These are phyloP conservation scores for Campoletis sonorensis DNA, from an alignment of 1,140 invertebrate species.

Conservation along the genomic window DNA sequence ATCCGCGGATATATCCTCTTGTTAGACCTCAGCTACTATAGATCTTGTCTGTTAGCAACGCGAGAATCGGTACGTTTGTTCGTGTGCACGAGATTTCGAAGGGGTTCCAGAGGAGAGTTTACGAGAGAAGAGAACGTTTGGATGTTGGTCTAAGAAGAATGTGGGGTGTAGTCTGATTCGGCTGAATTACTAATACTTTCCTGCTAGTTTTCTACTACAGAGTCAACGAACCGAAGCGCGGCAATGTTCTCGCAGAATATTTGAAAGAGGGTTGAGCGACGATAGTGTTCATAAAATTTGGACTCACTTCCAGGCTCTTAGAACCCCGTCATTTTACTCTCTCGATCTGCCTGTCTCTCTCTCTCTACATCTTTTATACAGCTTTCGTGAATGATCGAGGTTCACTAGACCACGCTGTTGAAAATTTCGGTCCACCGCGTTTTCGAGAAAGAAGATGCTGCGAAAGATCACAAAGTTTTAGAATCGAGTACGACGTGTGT, in stretches of 20 bases:
- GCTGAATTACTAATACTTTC: neutral
- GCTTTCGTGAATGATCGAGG: neutral
- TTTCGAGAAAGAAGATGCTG: neutral
- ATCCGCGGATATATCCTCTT: too few species aligned
- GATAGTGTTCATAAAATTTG: slow-evolving; percentile 37
- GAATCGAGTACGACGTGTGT: neutral
- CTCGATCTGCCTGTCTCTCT: neutral
- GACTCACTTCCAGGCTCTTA: neutral
- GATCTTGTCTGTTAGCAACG: too few species aligned
- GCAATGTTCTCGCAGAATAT: slow-evolving; percentile 55
- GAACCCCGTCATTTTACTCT: neutral
- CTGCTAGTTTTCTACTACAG: slow-evolving; percentile 14
- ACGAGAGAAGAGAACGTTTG: too few species aligned
- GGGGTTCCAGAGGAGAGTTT: too few species aligned
- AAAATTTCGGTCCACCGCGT: slow-evolving; percentile 7
- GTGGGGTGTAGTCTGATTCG: slow-evolving; percentile 26
- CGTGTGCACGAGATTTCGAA: too few species aligned
- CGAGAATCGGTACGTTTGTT: too few species aligned
- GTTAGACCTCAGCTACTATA: too few species aligned
- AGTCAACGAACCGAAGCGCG: slow-evolving; percentile 54
- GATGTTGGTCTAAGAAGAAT: too few species aligned
- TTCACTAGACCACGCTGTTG: neutral
- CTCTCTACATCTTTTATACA: neutral
- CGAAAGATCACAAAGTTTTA: neutral
- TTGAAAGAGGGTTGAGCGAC: slow-evolving; percentile 20